phyloP scores from a whole-genome alignment of 2,113 vertebrate species.

The Petrocephalus microphthalmus region DNA sequence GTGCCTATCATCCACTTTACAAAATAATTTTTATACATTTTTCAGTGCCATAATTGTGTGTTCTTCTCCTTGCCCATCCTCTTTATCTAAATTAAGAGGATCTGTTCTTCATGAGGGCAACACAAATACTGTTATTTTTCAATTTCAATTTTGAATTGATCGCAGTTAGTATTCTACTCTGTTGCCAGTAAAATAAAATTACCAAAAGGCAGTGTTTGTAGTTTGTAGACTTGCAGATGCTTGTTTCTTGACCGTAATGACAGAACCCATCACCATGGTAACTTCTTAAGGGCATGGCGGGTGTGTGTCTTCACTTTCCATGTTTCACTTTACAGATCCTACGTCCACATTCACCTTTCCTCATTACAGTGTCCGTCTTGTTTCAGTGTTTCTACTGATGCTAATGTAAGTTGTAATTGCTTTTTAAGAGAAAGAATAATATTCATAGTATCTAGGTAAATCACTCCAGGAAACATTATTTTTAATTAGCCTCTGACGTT shows the following conservation, averaged over 20 bases:
- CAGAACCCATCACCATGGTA: not conserved
- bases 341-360: not conserved
- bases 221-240: not conserved
- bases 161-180: not conserved
- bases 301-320: not conserved
- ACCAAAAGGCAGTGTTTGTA: not conserved
- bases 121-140: not conserved
- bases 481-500: not conserved
- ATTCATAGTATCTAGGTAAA: not conserved
- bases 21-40: not conserved
- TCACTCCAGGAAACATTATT: not conserved
- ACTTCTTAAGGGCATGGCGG: not conserved
- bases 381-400: not conserved
- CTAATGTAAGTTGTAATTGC: not conserved
- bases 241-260: not conserved
- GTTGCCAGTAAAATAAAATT: not conserved
- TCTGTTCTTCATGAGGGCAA: not conserved
- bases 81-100: not conserved
- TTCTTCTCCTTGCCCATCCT: constrained; percentile 5
- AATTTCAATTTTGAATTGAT: not conserved
- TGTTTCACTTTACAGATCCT: not conserved
- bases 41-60: not conserved
- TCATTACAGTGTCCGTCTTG: not conserved
- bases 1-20: not conserved
- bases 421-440: not conserved